Evolutionary conservation across 2,113 vertebrate genomes (phyloP), one percentile per base, ranked within the genome.

Genomic region (Poeciliopsis turrubarensis): DNA sequence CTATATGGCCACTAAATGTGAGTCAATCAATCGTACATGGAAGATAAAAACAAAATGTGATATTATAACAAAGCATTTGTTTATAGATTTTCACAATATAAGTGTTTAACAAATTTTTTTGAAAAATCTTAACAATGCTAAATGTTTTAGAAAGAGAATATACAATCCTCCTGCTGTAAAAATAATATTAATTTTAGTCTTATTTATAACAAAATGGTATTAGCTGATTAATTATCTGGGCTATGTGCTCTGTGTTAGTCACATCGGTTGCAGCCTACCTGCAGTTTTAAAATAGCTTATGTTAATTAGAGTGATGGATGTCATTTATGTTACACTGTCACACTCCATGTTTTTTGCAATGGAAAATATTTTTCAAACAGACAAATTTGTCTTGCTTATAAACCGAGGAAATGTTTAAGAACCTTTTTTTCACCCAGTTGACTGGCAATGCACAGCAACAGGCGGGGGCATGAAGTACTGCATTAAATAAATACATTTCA

Each of bases 1-100:
- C 60, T 57, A 26, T 31, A 64, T 10, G 27, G 17, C 30, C 34
- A 62, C 31, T 72, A 60, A 73, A 72, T 73, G 26, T 31, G n/a
- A 51, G n/a, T 4, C 65, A 84, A n/a, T 26, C 30, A 68, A 6
- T 39, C 31, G 7, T 34, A 32, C 4, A 32, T n/a, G 3, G 1
- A n/a, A 3, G 25, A 70, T 29, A 3, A 71, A 47, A 47, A 47
- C 14, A 47, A 19, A 17, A 47, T 47, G 51, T 25, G 51, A 57
- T 57, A 11, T 57, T n/a, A 57, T 9, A n/a, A 57, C 8, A 25
- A 19, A 57, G 39, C 12, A 22, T 57, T 57, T 10, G 5, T 22
- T 25, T 1, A 11, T 9, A 47, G 14, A 57, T 11, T 57, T 17
- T 11, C 22, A n/a, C 51, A 57, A n/a, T 57, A 57, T 57, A 9